These are phyloP conservation scores for Carpatolechia fugitivella DNA, from an alignment of 2,888 invertebrate species.

Conservation along the genomic window DNA sequence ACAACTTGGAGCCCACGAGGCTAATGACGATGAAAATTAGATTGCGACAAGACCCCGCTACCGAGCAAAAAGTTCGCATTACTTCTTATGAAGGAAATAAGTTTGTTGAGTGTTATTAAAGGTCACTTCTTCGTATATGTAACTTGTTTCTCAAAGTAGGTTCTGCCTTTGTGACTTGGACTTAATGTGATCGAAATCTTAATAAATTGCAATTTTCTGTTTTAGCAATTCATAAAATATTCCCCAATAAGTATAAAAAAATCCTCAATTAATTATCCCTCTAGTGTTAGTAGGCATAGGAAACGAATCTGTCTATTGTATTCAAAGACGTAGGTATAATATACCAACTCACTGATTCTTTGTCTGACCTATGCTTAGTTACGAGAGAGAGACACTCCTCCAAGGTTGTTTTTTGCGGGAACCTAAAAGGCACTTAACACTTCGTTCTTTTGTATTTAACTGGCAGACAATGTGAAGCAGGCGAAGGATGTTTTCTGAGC, in stretches of 20 bases:
- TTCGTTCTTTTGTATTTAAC: constrained; percentile 1
- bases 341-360: constrained; percentile 4
- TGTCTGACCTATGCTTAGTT: constrained; percentile 7
- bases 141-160: not conserved
- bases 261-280: not conserved
- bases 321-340: constrained; percentile 1
- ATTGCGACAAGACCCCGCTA: not conserved
- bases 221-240: no score
- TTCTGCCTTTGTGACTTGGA: not conserved
- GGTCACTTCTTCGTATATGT: not conserved
- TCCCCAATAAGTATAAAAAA: not conserved
- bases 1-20: constrained; percentile 3
- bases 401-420: constrained; percentile 10
- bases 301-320: constrained; percentile 9
- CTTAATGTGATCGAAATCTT: no score
- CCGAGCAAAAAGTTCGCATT: constrained; percentile 2
- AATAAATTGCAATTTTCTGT: no score
- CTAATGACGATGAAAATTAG: constrained; percentile 11
- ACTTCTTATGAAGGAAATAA: not conserved
- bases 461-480: not conserved
- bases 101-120: not conserved
- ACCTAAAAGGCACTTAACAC: constrained; percentile 1
- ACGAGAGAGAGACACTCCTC: constrained; percentile 11
- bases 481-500: constrained; percentile 2
- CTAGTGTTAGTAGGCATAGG: not conserved